Percentiles rank a stretch among this genome's conserved stretches.
phyloP scores from a whole-genome alignment of 64 coral and sea anemone genomes.

The Montipora foliosa region DNA sequence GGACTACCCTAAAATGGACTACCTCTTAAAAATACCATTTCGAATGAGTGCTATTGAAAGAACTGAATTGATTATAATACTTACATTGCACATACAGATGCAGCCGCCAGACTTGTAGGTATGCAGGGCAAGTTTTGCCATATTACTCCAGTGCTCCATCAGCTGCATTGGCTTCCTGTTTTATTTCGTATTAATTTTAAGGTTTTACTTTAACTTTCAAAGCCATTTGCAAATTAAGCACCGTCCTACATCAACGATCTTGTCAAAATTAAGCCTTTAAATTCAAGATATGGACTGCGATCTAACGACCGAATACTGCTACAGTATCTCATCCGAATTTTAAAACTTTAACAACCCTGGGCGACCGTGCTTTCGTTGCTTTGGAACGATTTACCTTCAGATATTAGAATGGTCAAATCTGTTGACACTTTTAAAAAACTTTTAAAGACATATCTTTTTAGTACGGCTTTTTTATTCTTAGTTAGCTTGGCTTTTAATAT shows the following conservation, averaged over 20 bases:
- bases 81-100: no score
- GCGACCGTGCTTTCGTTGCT: neutral
- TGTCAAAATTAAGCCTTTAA: constrained; percentile 20
- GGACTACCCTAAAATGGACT: no score
- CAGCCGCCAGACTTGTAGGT: no score
- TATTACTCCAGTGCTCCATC: constrained; percentile 24
- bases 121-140: neutral
- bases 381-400: neutral
- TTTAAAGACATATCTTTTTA: no score
- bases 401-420: no score
- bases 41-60: no score
- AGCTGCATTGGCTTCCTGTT: constrained; percentile 59
- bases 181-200: constrained; percentile 48
- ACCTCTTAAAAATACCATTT: no score
- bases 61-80: no score
- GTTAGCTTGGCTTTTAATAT: no score
- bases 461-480: no score
- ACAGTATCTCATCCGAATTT: neutral
- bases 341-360: constrained; percentile 20
- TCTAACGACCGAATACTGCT: neutral
- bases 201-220: constrained; percentile 41
- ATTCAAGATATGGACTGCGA: constrained; percentile 3
- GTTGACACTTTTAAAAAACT: no score
- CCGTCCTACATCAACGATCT: neutral
- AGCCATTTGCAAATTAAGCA: neutral